These are phyloP conservation scores for Oncorhynchus tshawytscha DNA, from an alignment of 2,113 vertebrate genomes.

Conservation along the genomic window DNA sequence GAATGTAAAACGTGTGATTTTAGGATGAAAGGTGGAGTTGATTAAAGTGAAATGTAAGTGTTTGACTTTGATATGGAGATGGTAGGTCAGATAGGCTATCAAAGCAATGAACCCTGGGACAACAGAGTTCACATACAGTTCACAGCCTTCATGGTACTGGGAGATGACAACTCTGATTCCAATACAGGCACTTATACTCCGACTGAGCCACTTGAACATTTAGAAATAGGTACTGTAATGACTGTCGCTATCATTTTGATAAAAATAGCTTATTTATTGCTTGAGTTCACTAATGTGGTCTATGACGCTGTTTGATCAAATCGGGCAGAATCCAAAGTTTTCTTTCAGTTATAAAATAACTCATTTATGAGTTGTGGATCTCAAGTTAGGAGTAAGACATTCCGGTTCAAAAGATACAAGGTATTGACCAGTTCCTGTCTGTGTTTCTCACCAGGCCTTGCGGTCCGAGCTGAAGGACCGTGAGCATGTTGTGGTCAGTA, in stretches of 20 bases:
- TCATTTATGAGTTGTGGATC: too few species aligned
- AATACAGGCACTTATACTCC: background rate
- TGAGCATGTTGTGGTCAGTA: slow-evolving; percentile 81
- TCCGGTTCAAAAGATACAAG: too few species aligned
- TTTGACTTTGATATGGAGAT: slow-evolving; percentile 17
- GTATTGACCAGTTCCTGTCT: background rate
- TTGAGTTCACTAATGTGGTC: too few species aligned
- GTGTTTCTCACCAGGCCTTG: slow-evolving; percentile 74
- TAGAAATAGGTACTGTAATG: background rate
- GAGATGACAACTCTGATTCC: slow-evolving; percentile 7
- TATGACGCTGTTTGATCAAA: too few species aligned
- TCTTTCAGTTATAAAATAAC: too few species aligned
- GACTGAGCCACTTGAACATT: background rate
- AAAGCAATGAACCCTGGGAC: background rate
- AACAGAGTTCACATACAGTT: slow-evolving; percentile 44
- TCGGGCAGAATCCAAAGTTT: too few species aligned
- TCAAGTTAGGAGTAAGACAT: too few species aligned
- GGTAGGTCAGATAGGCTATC: slow-evolving; percentile 9
- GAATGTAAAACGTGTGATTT: background rate
- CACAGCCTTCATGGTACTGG: slow-evolving; percentile 3
- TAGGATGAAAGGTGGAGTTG: slow-evolving; percentile 16
- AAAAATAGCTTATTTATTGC: too few species aligned
- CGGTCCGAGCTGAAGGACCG: slow-evolving; percentile 88
- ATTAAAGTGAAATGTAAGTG: slow-evolving; percentile 16
- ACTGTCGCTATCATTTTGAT: too few species aligned